Evolutionary conservation across 1,140 invertebrate species (phyloP), one percentile per base, ranked within the genome.

Genomic region (Orius insidiosus): DNA sequence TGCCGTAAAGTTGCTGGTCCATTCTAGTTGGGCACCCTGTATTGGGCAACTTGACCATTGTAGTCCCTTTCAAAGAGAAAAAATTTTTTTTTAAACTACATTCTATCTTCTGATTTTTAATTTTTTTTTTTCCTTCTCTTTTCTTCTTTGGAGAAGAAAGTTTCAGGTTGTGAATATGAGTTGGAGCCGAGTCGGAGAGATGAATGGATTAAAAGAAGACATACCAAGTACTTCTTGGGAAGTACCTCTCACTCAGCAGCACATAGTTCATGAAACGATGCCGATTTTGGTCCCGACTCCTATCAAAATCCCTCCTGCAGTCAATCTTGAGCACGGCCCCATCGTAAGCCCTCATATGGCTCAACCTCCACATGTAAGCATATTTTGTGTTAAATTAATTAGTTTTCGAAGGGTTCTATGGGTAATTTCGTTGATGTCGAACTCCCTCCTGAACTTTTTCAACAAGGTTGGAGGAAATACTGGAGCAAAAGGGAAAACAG

Each of bases 401-500:
- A 34, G 7, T 52, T 45, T 54, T 13, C 38, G 65, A 66, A 59
- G 62, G 36, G 43, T 58, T n/a, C 57, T 60, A 55, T 59, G 30
- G 60, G 57, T 16, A 54, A 55, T n/a, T 71, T 63, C 54, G 46
- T 64, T 3, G 70, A 72, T 35, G 59, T 58, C 47, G 88, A 93
- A 57, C 64, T 93, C 24, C 84, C 85, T 36, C 68, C 74, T n/a
- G 89, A 96, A 62, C 65, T 96, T 15, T 66, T 90, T 4, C 80
- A 87, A 57, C 83, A 88, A 59, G 93, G 93, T 0, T 97, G 93
- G 93, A 78, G 89, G 52, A 92, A 89, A 56, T 93, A 88, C 61
- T 96, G 90, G 90, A 94, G 88, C 44, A 92, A 90, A 62, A 65
- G 90, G 48, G 92, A 96, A 66, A 89, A 85, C 59, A 66, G 90